Evolutionary conservation across 2,113 vertebrate species (phyloP).

Genomic region (Stigmatopora nigra): DNA sequence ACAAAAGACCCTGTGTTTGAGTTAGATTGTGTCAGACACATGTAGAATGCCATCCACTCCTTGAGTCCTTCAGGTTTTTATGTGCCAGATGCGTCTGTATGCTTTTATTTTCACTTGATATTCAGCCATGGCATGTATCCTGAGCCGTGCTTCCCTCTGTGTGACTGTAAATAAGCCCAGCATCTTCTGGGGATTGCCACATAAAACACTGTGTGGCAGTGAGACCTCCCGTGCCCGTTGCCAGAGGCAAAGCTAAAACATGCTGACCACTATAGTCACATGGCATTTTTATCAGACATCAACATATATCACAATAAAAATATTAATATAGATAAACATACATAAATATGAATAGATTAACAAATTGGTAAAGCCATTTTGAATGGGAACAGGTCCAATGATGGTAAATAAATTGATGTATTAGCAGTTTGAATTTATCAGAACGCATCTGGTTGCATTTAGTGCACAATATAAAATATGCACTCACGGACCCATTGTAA

Average conservation of each 20-base stretch:
- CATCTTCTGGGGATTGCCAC: slow-evolving; percentile 48
- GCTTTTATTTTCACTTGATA: slow-evolving; percentile 47
- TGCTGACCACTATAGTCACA: slow-evolving; percentile 10
- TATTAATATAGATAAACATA: neutral
- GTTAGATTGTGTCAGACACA: slow-evolving; percentile 40
- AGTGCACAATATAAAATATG: too few relatives aligned
- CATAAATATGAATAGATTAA: too few relatives aligned
- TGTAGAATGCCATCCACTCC: slow-evolving; percentile 36
- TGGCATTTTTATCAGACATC: neutral
- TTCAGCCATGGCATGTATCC: slow-evolving; percentile 49
- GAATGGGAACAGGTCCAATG: too few relatives aligned
- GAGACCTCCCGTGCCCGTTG: slow-evolving; percentile 39
- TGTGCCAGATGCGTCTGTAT: slow-evolving; percentile 51
- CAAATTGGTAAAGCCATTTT: neutral
- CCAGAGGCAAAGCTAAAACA: slow-evolving; percentile 40
- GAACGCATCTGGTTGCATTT: too few relatives aligned
- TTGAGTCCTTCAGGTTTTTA: slow-evolving; percentile 30
- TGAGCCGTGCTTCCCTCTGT: slow-evolving; percentile 41
- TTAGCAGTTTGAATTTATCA: too few relatives aligned
- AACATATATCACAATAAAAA: neutral
- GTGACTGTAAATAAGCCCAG: slow-evolving; percentile 54
- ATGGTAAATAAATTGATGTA: too few relatives aligned
- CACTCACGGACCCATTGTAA: too few relatives aligned
- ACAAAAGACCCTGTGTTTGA: slow-evolving; percentile 23
- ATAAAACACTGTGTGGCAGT: slow-evolving; percentile 55